phyloP scores from a whole-genome alignment of 2,113 vertebrate genomes.

The Sorex araneus region DNA sequence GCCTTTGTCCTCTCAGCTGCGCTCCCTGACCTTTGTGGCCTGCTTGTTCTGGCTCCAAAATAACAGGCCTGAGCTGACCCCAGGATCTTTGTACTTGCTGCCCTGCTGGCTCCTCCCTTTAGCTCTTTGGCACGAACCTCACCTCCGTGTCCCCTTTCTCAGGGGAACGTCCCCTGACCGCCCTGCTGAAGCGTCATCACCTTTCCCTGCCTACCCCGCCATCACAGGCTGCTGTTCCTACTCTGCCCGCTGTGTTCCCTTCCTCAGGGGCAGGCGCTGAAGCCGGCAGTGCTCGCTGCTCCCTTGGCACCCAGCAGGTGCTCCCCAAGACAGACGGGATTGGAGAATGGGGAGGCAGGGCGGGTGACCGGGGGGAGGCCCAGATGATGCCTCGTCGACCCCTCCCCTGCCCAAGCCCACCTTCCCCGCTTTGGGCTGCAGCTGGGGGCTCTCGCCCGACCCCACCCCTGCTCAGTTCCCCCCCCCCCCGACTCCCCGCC shows the following conservation, averaged over 20 bases:
- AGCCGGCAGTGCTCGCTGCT: not conserved
- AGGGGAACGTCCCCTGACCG: not conserved
- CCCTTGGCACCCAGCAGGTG: not conserved
- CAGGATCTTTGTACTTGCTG: conserved; percentile 56
- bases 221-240: not conserved
- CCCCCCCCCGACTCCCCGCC: too few relatives aligned
- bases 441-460: not conserved
- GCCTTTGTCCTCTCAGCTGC: not conserved
- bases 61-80: not conserved
- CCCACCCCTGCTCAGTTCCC: accelerated
- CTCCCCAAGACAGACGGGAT: not conserved
- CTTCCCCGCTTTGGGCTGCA: not conserved
- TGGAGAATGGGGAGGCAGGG: not conserved
- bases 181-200: not conserved
- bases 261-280: not conserved
- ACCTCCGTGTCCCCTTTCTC: not conserved
- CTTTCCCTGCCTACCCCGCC: not conserved
- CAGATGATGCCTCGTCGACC: too few relatives aligned
- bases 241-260: not conserved
- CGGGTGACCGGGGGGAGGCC: not conserved
- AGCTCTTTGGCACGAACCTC: not conserved
- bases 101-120: not conserved
- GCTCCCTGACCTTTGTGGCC: not conserved
- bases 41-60: not conserved
- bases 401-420: not conserved